Conservation (phyloP, 2,113 vertebrate species). For the Bambusicola thoracicus region DNA sequence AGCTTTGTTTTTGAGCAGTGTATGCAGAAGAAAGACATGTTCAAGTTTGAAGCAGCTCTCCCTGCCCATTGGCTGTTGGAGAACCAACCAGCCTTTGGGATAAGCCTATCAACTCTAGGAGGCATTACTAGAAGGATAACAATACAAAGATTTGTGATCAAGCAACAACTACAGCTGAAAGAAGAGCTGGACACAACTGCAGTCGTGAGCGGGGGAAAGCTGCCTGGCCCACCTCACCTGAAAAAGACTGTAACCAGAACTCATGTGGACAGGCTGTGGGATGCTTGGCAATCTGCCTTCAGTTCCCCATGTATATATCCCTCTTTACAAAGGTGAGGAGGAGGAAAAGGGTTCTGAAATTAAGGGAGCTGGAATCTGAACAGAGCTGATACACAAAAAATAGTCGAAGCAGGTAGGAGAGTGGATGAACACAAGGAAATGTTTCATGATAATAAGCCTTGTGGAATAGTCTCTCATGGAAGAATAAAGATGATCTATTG, state of each 20-base stretch:
- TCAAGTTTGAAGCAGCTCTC: not conserved
- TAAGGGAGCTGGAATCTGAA: not conserved
- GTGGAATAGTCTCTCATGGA: not conserved
- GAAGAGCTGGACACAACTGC: not conserved
- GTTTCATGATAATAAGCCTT: rapidly evolving
- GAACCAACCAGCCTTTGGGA: not conserved
- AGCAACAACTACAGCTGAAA: not conserved
- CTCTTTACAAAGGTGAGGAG: not conserved
- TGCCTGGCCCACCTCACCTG: not conserved
- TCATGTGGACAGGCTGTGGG: not conserved
- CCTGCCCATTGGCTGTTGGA: not conserved
- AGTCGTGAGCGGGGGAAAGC: not conserved
- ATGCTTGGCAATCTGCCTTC: not conserved
- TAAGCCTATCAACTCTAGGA: not conserved
- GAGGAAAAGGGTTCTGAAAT: slow-evolving; percentile 1
- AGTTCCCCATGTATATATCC: not conserved
- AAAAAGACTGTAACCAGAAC: not conserved
- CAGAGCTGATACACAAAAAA: not conserved
- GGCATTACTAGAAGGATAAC: not conserved
- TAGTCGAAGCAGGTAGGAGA: not conserved
- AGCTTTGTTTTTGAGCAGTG: not conserved
- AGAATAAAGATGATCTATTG: not conserved
- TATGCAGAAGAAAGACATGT: not conserved
- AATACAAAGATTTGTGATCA: not conserved
- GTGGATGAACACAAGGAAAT: not conserved